phyloP scores from a whole-genome alignment of 2,888 invertebrate genomes.

The Orchesellides sinensis region DNA sequence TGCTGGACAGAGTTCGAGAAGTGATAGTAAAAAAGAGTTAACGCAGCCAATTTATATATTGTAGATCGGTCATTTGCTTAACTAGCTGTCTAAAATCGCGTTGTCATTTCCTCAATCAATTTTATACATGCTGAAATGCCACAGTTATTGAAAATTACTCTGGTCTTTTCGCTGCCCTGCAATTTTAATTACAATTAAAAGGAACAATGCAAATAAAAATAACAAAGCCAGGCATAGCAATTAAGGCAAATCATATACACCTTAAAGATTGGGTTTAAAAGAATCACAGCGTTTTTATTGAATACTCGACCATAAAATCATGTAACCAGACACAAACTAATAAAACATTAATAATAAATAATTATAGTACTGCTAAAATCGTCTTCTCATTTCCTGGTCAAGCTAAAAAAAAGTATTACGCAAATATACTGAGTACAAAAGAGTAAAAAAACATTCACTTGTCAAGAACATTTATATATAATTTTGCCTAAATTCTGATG shows the following conservation, averaged over 20 bases:
- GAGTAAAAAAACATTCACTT: neutral
- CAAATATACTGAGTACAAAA: neutral
- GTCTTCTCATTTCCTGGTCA: constrained; percentile 8
- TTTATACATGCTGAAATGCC: no score
- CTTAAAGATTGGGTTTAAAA: no score
- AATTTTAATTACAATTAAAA: no score
- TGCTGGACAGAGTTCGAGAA: neutral
- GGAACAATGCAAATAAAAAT: no score
- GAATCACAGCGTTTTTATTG: no score
- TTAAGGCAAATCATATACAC: no score
- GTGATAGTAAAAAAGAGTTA: neutral
- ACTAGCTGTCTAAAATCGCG: neutral
- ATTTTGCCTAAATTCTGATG: neutral
- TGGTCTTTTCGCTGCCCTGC: no score
- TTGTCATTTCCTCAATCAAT: neutral
- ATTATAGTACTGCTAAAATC: neutral
- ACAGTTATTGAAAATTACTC: no score
- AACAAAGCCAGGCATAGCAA: no score
- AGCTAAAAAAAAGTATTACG: neutral
- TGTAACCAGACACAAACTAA: no score
- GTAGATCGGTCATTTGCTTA: neutral
- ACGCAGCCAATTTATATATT: neutral
- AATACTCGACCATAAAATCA: no score
- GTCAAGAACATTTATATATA: neutral
- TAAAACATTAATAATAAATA: no score